These are phyloP conservation scores for Dolomedes plantarius DNA, from an alignment of 2,888 invertebrate species.

Conservation along the genomic window DNA sequence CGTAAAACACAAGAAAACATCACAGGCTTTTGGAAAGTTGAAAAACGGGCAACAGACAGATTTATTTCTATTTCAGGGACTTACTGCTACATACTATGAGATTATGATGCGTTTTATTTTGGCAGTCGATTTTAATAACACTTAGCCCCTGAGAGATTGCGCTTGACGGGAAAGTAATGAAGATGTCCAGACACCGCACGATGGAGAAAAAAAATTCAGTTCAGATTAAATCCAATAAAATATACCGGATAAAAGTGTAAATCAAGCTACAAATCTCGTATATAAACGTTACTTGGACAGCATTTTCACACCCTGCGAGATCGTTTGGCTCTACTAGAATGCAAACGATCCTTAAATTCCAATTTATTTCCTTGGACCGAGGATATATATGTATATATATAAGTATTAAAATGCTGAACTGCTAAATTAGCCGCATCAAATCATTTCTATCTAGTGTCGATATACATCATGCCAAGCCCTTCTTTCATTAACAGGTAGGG, in stretches of 20 bases:
- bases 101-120: too few species aligned
- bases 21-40: too few species aligned
- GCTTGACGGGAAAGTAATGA: neutral
- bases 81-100: too few species aligned
- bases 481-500: neutral
- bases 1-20: too few species aligned
- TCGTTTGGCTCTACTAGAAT: conserved; percentile 34
- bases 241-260: conserved; percentile 25
- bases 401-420: conserved; percentile 46
- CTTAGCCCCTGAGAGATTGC: too few species aligned
- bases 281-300: conserved; percentile 25
- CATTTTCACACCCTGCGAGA: conserved; percentile 51
- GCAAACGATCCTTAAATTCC: conserved; percentile 57
- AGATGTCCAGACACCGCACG: neutral
- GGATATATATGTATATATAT: conserved; percentile 21
- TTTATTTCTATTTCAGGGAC: too few species aligned
- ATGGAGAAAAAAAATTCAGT: neutral
- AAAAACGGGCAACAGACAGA: too few species aligned
- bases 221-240: conserved; percentile 37
- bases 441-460: conserved; percentile 32
- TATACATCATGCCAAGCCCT: conserved; percentile 39
- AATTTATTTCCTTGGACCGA: conserved; percentile 44
- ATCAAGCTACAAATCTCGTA: conserved; percentile 32
- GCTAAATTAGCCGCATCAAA: conserved; percentile 61
- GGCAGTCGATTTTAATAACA: too few species aligned